Evolutionary conservation across 2,113 vertebrate species (phyloP), one percentile per base, ranked within the genome.

Genomic region (Henicopernis longicauda): DNA sequence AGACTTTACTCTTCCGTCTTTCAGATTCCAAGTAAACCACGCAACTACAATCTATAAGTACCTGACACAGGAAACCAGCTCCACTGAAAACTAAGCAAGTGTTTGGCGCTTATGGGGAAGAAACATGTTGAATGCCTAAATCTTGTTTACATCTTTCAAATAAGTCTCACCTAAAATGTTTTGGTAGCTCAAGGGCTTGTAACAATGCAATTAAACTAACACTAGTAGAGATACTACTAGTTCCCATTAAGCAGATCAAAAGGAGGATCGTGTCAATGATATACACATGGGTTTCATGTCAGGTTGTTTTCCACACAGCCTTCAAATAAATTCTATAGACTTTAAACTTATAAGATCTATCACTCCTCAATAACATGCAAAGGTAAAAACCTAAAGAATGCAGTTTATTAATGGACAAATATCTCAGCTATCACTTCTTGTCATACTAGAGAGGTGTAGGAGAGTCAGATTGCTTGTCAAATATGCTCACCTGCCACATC

Each of bases 201-300:
- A 82, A 42, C 13, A 67, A 49, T 17, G 29, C 14, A 54, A 52
- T 36, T 69, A 88, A 74, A 74, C 20, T 32, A 93, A 72, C 13
- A 27, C 21, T 25, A 88, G 20, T 9, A 58, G 17, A 84, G 42
- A 77, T 14, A 47, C 9, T 54, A 50, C 42, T 38, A 80, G 40
- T 8, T 65, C 32, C 77, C 34, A 40, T 12, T 9, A n/a, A 63
- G 16, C 4, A 9, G 27, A 95, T 3, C 10, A 86, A 90, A 88
- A 25, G 21, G 17, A 72, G 26, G 34, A 31, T 21, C 61, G 9
- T 15, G 27, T 26, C 36, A 66, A 25, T 45, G 73, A 49, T 12
- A 49, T 1, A 54, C 10, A 20, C 0, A 4, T 3, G 7, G 4
- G 27, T 77, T 72, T 89, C 34, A 49, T 1, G 3, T 15, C 5